Percentiles rank a stretch among this genome's conserved stretches.
Evolutionary conservation across 2,888 invertebrate genomes (phyloP).

Genomic region (Eilema caniola): DNA sequence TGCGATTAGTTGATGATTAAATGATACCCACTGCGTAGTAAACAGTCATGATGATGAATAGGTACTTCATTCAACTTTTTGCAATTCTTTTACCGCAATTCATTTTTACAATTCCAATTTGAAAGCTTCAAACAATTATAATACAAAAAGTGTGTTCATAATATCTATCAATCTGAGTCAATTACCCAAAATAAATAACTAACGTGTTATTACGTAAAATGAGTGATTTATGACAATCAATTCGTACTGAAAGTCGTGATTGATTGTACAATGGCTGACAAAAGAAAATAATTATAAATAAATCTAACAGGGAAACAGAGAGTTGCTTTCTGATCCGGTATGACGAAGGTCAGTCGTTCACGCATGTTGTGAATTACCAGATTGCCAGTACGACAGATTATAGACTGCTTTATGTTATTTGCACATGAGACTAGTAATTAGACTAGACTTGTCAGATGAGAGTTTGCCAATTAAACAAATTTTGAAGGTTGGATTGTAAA

Average conservation of each 20-base stretch:
- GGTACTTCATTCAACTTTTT: not conserved
- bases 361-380: slow-evolving; percentile 35
- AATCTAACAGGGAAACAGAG: slow-evolving; percentile 61
- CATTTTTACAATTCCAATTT: slow-evolving; percentile 3
- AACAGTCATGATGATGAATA: not conserved
- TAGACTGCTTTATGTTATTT: slow-evolving; percentile 25
- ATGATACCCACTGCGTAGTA: not conserved
- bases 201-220: slow-evolving; percentile 3
- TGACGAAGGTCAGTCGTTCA: slow-evolving; percentile 48
- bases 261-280: slow-evolving; percentile 48
- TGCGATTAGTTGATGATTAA: slow-evolving; percentile 3
- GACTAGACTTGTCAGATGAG: not conserved
- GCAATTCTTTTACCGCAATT: not conserved
- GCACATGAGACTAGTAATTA: slow-evolving; percentile 17
- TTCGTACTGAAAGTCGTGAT: slow-evolving; percentile 54
- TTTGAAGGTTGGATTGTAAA: not conserved
- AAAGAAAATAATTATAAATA: slow-evolving; percentile 63
- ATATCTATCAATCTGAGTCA: slow-evolving; percentile 9
- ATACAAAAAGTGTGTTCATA: slow-evolving; percentile 7
- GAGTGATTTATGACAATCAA: slow-evolving; percentile 23
- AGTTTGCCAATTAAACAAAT: not conserved
- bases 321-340: slow-evolving; percentile 59
- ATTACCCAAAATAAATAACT: slow-evolving; percentile 10
- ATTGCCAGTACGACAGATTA: slow-evolving; percentile 28
- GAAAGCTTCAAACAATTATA: slow-evolving; percentile 15